Conservation (phyloP, 2,797 vertebrate genomes). For the Cyclopterus lumpus region DNA sequence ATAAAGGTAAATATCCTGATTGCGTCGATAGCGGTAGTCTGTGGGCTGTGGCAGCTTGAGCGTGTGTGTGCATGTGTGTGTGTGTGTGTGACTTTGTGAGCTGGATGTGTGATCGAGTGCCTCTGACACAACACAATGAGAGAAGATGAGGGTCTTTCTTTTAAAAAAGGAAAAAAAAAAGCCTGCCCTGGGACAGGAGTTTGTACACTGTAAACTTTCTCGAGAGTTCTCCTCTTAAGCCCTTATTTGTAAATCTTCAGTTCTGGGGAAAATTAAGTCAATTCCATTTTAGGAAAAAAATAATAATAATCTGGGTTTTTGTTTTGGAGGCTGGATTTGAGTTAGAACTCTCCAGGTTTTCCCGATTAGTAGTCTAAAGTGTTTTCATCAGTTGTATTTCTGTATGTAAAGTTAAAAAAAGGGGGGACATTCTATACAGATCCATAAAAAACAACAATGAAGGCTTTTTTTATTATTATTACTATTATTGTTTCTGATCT, state of each 20-base stretch:
- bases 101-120: conserved; percentile 78
- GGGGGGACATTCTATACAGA: conserved; percentile 88
- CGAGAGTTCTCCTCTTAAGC: conserved; percentile 85
- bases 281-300: conserved; percentile 89
- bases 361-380: conserved; percentile 87
- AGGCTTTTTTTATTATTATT: conserved; percentile 88
- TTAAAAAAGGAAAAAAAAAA: conserved; percentile 83
- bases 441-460: conserved; percentile 94
- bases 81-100: conserved; percentile 24
- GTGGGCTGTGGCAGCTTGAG: conserved; percentile 89
- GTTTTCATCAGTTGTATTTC: conserved; percentile 88
- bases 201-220: conserved; percentile 99
- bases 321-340: conserved; percentile 93
- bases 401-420: conserved; percentile 91
- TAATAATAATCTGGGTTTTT: conserved; percentile 75
- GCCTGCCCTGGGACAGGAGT: conserved; percentile 95
- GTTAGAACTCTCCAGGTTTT: conserved; percentile 96
- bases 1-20: conserved; percentile 86
- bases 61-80: conserved; percentile 34
- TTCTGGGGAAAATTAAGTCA: conserved; percentile 89
- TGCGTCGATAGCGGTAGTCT: conserved; percentile 91
- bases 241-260: conserved; percentile 95
- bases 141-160: conserved; percentile 92
- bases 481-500: conserved; percentile 72
- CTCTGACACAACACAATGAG: conserved; percentile 90